phyloP scores from a whole-genome alignment of 2,888 invertebrate genomes.

The Tenthredo scrophulariae region DNA sequence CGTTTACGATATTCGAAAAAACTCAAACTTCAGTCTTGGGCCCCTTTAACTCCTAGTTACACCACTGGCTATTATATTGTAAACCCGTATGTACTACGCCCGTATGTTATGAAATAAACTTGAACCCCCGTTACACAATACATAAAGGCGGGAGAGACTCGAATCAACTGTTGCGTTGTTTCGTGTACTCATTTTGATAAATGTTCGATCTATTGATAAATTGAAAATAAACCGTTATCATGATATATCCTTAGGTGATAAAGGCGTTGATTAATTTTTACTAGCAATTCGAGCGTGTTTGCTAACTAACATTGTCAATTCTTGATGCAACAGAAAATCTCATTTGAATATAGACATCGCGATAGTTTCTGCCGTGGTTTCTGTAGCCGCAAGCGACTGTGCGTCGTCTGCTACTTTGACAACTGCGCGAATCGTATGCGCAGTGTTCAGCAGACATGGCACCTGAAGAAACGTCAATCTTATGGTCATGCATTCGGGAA shows the following conservation, averaged over 20 bases:
- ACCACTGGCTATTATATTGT: background rate
- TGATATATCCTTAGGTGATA: background rate
- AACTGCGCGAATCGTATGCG: conserved; percentile 44
- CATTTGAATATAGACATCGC: background rate
- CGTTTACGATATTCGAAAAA: background rate
- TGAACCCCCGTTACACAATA: conserved; percentile 18
- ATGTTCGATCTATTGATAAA: background rate
- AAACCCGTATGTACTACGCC: background rate
- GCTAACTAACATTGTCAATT: background rate
- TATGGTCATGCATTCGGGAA: conserved; percentile 15
- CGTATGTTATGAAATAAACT: conserved; percentile 25
- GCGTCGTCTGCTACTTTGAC: conserved; percentile 54
- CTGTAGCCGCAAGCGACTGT: background rate
- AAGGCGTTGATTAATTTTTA: background rate
- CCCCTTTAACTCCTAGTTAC: background rate
- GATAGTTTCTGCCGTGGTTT: background rate
- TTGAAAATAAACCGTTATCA: background rate
- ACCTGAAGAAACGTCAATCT: conserved; percentile 45
- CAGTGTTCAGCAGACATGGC: conserved; percentile 7
- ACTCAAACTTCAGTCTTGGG: background rate
- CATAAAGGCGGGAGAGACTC: conserved; percentile 12
- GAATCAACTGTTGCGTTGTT: conserved; percentile 16
- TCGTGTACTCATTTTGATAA: background rate
- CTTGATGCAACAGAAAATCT: background rate
- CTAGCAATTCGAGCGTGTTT: background rate